These are phyloP conservation scores for Larimichthys polyactis DNA, from an alignment of 2,113 vertebrate genomes.

Conservation along the genomic window DNA sequence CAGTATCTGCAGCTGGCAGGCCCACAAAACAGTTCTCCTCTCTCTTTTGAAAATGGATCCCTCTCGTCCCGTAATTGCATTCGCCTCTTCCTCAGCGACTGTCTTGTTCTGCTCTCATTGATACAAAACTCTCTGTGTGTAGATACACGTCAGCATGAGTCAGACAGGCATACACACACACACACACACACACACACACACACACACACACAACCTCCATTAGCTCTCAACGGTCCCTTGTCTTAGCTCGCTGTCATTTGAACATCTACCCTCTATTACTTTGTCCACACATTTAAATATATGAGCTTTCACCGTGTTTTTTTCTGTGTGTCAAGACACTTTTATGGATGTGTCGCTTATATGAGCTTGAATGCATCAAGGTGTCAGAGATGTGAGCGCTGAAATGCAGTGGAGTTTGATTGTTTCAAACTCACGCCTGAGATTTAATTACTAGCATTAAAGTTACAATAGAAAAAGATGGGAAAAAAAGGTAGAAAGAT, in stretches of 20 bases:
- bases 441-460: constrained; percentile 75
- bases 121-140: constrained; percentile 8
- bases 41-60: constrained; percentile 63
- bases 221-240: constrained; percentile 42
- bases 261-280: constrained; percentile 48
- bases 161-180: neutral
- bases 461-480: constrained; percentile 29
- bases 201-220: neutral
- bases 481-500: neutral
- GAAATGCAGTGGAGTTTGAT: constrained; percentile 69
- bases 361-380: constrained; percentile 47
- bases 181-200: neutral
- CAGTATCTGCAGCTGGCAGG: constrained; percentile 57
- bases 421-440: constrained; percentile 67
- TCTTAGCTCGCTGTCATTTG: constrained; percentile 64
- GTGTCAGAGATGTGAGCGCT: constrained; percentile 61
- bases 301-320: constrained; percentile 8
- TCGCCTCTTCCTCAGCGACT: constrained; percentile 24
- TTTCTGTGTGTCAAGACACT: neutral
- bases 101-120: constrained; percentile 9
- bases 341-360: constrained; percentile 46
- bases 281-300: constrained; percentile 44
- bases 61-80: constrained; percentile 60
- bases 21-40: constrained; percentile 44
- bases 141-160: neutral